Percentiles rank a stretch among this genome's conserved stretches.
These are phyloP conservation scores for Archaeoteleia sp. DNA, from an alignment of 2,888 invertebrate genomes.

Conservation along the genomic window DNA sequence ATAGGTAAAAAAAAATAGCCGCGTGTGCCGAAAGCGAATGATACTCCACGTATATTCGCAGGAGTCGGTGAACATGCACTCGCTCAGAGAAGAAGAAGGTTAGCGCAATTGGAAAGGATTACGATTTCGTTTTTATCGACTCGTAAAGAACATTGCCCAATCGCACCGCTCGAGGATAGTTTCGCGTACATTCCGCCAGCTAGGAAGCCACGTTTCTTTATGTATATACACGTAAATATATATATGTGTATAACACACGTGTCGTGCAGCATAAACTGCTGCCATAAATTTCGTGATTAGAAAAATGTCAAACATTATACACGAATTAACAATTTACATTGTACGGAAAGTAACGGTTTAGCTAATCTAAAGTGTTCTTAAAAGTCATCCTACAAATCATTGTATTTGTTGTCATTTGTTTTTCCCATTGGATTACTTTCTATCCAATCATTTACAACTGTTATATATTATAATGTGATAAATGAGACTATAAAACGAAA, in stretches of 20 bases:
- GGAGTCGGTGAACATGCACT: slow-evolving; percentile 31
- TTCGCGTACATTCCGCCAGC: slow-evolving; percentile 52
- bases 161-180: slow-evolving; percentile 50
- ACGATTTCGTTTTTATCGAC: slow-evolving; percentile 62
- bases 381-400: slow-evolving; percentile 50
- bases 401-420: slow-evolving; percentile 32
- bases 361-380: slow-evolving; percentile 50
- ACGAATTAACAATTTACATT: slow-evolving; percentile 53
- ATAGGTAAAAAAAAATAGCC: too few species aligned
- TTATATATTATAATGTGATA: too few species aligned
- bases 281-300: slow-evolving; percentile 53
- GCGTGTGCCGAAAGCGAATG: slow-evolving; percentile 45
- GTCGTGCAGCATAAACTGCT: slow-evolving; percentile 29
- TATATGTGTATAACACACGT: slow-evolving; percentile 13
- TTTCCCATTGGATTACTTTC: too few species aligned
- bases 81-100: slow-evolving; percentile 57
- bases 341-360: slow-evolving; percentile 45
- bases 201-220: slow-evolving; percentile 52
- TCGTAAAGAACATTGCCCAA: slow-evolving; percentile 57
- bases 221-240: slow-evolving; percentile 8
- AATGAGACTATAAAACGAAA: too few species aligned
- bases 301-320: slow-evolving; percentile 54
- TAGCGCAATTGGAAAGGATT: slow-evolving; percentile 60
- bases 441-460: too few species aligned
- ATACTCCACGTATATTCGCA: slow-evolving; percentile 30